Evolutionary conservation across 2,797 vertebrate genomes (phyloP), one percentile per base, ranked within the genome.

Genomic region (Melanotaenia trifasciata): DNA sequence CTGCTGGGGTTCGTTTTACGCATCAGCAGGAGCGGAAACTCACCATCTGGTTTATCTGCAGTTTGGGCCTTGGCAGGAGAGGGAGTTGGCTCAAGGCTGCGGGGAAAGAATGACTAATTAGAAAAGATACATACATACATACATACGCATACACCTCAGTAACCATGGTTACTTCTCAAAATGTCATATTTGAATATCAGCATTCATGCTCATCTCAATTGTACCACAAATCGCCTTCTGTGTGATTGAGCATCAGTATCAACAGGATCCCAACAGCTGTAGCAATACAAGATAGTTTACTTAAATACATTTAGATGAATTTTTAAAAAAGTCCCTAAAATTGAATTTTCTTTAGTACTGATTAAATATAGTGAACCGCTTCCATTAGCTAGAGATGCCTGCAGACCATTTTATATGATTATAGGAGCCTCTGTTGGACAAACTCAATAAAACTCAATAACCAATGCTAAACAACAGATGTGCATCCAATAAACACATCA

Each of bases 21-120:
- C 83, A 84, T 70, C 87, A 89, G 84, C 84, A 75, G 83, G 80
- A 79, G 80, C 81, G 86, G 61, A 85, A 78, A 92, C 93, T 93
- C 86, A 94, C 93, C 92, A 88, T 94, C 94, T 84, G 93, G 90
- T 92, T 93, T 92, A 76, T 92, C 90, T 67, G 85, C 92, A 73
- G 92, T 84, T 82, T 89, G 92, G 86, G 84, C 76, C 86, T 89
- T 92, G 84, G 90, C 86, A 88, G 92, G 91, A 89, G 88, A 93
- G 58, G 83, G 79, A 84, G 89, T 88, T 79, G 90, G 88, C 87
- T 90, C 92, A 74, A 95, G 91, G 83, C 94, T 95, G 90, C 71
- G 72, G 79, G 78, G 78, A 93, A 83, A 93, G 84, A 87, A 84
- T 81, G 63, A 88, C 83, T 90, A 81, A 88, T 93, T 92, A 90